Evolutionary conservation across 2,888 invertebrate genomes (phyloP).

Genomic region (Melieria picta): DNA sequence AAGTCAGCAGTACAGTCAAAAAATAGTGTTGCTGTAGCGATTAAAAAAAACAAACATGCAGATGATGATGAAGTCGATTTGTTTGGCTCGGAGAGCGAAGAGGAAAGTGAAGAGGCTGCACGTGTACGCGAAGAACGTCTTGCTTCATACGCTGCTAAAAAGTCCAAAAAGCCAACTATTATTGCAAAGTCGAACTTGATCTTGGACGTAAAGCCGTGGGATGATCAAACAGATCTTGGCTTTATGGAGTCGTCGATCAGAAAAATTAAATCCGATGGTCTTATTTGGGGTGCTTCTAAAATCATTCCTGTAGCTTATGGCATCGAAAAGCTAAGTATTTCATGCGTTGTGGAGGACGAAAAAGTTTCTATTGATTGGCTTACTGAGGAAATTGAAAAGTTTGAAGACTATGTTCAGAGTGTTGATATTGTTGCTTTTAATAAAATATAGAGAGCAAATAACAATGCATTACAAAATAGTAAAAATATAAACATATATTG

Average conservation of each 20-base stretch:
- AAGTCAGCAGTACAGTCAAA: slow-evolving; percentile 28
- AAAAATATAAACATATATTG: no score
- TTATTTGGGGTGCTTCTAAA: slow-evolving; percentile 94
- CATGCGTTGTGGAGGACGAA: slow-evolving; percentile 95
- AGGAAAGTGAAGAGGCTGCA: slow-evolving; percentile 79
- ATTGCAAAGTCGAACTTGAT: slow-evolving; percentile 96
- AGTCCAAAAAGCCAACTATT: slow-evolving; percentile 87
- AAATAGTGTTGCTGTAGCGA: not conserved
- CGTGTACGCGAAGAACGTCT: slow-evolving; percentile 84
- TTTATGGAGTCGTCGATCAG: slow-evolving; percentile 84
- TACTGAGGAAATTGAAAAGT: slow-evolving; percentile 84
- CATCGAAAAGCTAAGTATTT: slow-evolving; percentile 91
- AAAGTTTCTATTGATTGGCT: slow-evolving; percentile 91
- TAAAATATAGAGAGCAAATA: slow-evolving; percentile 74
- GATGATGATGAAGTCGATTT: slow-evolving; percentile 83
- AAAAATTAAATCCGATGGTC: slow-evolving; percentile 81
- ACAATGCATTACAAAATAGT: no score
- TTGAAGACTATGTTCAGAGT: slow-evolving; percentile 89
- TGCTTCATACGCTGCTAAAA: slow-evolving; percentile 90
- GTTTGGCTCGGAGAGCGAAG: slow-evolving; percentile 83
- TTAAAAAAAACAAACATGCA: slow-evolving; percentile 62
- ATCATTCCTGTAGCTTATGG: slow-evolving; percentile 92
- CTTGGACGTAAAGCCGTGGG: slow-evolving; percentile 91
- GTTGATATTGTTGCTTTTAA: slow-evolving; percentile 96
- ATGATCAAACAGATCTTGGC: slow-evolving; percentile 92